These are phyloP conservation scores for Drosophila funebris DNA, from an alignment of 1,140 invertebrate genomes.

Conservation along the genomic window DNA sequence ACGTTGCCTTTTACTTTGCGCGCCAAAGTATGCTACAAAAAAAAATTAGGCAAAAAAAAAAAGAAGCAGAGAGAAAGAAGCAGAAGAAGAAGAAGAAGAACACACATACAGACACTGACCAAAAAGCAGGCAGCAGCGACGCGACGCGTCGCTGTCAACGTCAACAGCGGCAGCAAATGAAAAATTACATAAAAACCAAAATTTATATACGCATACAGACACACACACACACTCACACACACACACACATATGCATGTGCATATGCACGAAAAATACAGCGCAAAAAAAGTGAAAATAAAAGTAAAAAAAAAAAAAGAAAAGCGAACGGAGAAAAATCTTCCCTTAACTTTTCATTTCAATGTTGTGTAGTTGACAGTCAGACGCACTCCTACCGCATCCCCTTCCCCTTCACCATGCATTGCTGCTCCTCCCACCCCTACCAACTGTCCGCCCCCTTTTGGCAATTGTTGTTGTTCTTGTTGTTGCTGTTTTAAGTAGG, in stretches of 20 bases:
- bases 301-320: constrained; percentile 27
- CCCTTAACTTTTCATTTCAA: constrained; percentile 77
- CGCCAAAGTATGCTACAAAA: constrained; percentile 61
- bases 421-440: neutral
- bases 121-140: constrained; percentile 11
- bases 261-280: constrained; percentile 13
- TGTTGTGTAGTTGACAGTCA: constrained; percentile 76
- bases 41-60: neutral
- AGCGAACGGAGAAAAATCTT: constrained; percentile 50
- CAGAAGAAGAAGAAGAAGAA: neutral
- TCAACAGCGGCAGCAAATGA: constrained; percentile 57
- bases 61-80: neutral
- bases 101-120: constrained; percentile 28
- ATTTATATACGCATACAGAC: constrained; percentile 57
- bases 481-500: constrained; percentile 68
- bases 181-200: constrained; percentile 79
- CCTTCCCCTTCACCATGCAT: neutral
- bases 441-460: constrained; percentile 8
- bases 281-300: constrained; percentile 15
- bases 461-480: constrained; percentile 24
- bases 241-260: constrained; percentile 26
- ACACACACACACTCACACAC: constrained; percentile 7
- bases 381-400: constrained; percentile 27
- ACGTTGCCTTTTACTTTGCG: constrained; percentile 41
- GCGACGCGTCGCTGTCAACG: neutral